Evolutionary conservation across 2,797 vertebrate species (phyloP), one percentile per base, ranked within the genome.

Genomic region (Distichodus sexfasciatus): DNA sequence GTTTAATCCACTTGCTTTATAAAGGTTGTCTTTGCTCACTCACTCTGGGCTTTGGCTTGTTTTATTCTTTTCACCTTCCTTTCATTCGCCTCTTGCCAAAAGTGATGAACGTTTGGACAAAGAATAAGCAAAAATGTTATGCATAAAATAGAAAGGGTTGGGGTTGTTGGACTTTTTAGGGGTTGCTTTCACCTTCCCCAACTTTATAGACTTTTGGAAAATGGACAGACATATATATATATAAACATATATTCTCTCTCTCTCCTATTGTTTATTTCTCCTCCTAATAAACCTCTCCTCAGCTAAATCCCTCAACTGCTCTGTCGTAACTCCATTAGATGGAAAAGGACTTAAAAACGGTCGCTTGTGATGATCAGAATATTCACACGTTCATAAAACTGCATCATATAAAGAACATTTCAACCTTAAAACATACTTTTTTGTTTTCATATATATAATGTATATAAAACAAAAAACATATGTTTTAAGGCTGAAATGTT

Each of bases 1-100:
- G 90, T 91, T n/a, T n/a, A n/a, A 88, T 84, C 63, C 84, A 86
- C 88, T 78, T 90, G 89, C 86, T 89, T 90, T 89, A 93, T 93
- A 91, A 91, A 93, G 82, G 90, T 78, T 79, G 86, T 87, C 86
- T 83, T 90, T 92, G 91, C 84, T 89, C 90, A 89, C 86, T 81
- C 81, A 81, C 83, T 84, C 55, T 36, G 83, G 71, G 74, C 79
- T 70, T 87, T 82, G 79, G 74, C 72, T 79, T 83, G 74, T 79
- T n/a, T n/a, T n/a, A n/a, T n/a, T n/a, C 76, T 57, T 76, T 67
- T 17, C 77, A 15, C 68, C 36, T 48, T n/a, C 36, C 57, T 53
- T 64, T 46, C 26, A 50, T 4, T 40, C 10, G 5, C 57, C 71
- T 78, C 54, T 78, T 66, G 67, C 72, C 81, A 81, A 74, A 84